Percentiles rank a stretch among this genome's conserved stretches.
Conservation (phyloP, 2,888 invertebrate genomes). For the Tipula vernalis region DNA sequence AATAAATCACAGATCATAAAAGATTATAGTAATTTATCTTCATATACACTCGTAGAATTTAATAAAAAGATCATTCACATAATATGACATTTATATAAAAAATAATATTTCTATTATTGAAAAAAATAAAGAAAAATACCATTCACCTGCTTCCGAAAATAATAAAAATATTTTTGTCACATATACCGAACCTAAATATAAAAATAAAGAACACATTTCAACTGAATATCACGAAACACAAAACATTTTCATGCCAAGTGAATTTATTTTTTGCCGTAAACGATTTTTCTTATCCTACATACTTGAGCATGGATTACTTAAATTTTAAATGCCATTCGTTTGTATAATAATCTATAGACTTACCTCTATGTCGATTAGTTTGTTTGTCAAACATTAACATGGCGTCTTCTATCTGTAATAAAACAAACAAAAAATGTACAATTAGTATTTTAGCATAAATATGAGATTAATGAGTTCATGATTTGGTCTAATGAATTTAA, state of each 20-base stretch:
- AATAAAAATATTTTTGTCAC: not conserved
- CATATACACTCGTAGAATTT: not conserved
- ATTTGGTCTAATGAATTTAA: not conserved
- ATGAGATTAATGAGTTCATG: not conserved
- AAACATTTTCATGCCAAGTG: not conserved
- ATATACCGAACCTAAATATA: not conserved
- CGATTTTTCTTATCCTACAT: not conserved
- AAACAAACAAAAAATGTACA: constrained; percentile 17
- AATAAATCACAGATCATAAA: not conserved
- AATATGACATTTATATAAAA: not conserved
- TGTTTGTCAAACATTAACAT: constrained; percentile 99
- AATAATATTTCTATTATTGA: not conserved
- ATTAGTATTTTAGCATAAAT: not conserved
- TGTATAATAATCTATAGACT: constrained; percentile 32
- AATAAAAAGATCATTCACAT: not conserved
- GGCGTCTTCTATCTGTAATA: constrained; percentile 95
- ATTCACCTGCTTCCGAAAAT: not conserved
- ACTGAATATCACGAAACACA: not conserved
- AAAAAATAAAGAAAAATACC: not conserved
- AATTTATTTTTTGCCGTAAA: not conserved
- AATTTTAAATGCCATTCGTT: not conserved
- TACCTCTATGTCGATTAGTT: constrained; percentile 99
- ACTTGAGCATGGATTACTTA: not conserved
- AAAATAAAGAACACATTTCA: not conserved
- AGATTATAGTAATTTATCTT: not conserved